phyloP scores from a whole-genome alignment of 1,140 invertebrate genomes.

The Stratiolaelaps scimitus region DNA sequence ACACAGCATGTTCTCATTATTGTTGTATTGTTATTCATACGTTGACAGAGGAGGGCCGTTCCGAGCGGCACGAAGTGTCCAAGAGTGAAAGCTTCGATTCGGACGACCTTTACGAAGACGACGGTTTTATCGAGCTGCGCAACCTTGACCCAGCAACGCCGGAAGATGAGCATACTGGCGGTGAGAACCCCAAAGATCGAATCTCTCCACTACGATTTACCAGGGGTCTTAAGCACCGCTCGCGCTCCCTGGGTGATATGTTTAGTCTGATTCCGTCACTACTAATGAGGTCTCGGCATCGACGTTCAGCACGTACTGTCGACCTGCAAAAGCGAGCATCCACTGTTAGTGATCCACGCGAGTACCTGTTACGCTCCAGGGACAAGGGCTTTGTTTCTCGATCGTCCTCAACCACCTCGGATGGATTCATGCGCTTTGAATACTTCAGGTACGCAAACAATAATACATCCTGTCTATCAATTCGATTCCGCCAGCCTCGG shows the following conservation, averaged over 20 bases:
- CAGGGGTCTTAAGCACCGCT: slow-evolving; percentile 49
- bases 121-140: slow-evolving; percentile 74
- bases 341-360: slow-evolving; percentile 34
- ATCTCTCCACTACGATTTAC: background rate
- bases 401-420: slow-evolving; percentile 23
- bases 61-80: slow-evolving; percentile 17
- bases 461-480: too few relatives aligned
- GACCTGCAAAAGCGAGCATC: slow-evolving; percentile 43
- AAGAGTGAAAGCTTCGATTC: slow-evolving; percentile 27
- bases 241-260: slow-evolving; percentile 64
- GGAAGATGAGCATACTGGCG: slow-evolving; percentile 29
- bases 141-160: slow-evolving; percentile 57
- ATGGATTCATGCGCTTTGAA: slow-evolving; percentile 25
- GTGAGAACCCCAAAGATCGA: background rate
- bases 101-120: slow-evolving; percentile 42
- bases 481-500: too few relatives aligned
- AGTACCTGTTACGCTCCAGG: slow-evolving; percentile 30
- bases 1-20: too few relatives aligned
- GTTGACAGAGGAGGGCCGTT: slow-evolving; percentile 1
- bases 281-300: slow-evolving; percentile 34
- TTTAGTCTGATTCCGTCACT: slow-evolving; percentile 43
- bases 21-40: too few relatives aligned
- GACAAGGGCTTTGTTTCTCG: slow-evolving; percentile 24
- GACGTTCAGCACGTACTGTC: slow-evolving; percentile 37
- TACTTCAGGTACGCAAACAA: slow-evolving; percentile 16